phyloP scores from a whole-genome alignment of 2,113 vertebrate species.

The Myotis lucifugus region DNA sequence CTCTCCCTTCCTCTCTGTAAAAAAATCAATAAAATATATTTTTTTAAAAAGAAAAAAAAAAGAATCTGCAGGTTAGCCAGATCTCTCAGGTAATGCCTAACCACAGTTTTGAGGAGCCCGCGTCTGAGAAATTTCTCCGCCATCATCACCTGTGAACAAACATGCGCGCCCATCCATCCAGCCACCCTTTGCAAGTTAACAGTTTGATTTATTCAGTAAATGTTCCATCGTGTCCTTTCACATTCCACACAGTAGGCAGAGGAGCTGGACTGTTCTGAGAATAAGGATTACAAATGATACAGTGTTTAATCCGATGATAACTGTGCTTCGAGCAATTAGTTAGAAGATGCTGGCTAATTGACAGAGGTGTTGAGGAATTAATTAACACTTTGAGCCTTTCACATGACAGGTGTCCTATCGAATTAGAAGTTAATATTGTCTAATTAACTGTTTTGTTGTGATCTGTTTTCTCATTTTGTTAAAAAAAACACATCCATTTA shows the following conservation, averaged over 20 bases:
- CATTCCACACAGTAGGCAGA: neutral
- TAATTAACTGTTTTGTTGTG: conserved; percentile 62
- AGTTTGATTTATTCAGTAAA: neutral
- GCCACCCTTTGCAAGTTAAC: neutral
- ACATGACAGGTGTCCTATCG: conserved; percentile 44
- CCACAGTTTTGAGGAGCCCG: neutral
- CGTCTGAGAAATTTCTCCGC: neutral
- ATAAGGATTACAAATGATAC: neutral
- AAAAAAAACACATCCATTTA: neutral
- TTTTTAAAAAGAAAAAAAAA: no score
- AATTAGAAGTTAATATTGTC: conserved; percentile 56
- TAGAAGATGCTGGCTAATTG: conserved; percentile 56
- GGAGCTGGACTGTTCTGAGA: neutral
- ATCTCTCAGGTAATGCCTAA: neutral
- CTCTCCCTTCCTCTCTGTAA: no score
- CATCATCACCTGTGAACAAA: neutral
- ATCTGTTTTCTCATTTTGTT: conserved; percentile 45
- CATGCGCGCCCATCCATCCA: neutral
- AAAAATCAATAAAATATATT: no score
- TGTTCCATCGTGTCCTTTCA: neutral
- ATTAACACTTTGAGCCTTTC: conserved; percentile 65
- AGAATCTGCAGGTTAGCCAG: neutral
- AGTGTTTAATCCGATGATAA: neutral
- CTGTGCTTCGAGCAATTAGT: neutral
- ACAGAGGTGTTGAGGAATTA: conserved; percentile 57